Percentiles rank a stretch among this genome's conserved stretches.
Conservation (phyloP, 2,113 vertebrate genomes). For the Amazona vittata region DNA sequence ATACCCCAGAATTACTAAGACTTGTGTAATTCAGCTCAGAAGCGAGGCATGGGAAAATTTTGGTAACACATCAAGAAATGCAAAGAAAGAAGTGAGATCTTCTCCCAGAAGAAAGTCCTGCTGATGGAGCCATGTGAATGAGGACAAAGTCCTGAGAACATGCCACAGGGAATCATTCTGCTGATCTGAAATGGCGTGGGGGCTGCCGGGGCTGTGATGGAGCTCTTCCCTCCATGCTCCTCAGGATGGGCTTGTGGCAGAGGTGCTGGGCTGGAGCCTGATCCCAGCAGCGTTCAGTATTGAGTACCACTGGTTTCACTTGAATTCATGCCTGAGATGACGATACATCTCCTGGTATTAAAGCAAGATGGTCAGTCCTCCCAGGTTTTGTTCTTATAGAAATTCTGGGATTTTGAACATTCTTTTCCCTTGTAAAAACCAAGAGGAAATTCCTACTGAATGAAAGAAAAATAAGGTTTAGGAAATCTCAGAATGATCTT, state of each 20-base stretch:
- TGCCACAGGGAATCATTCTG: neutral
- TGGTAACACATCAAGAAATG: rapidly evolving
- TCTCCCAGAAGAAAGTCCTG: neutral
- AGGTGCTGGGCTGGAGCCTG: neutral
- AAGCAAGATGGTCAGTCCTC: neutral
- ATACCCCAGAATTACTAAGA: neutral
- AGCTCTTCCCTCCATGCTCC: rapidly evolving
- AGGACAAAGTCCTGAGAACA: neutral
- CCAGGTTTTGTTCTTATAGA: neutral
- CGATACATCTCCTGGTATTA: neutral
- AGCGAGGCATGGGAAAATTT: neutral
- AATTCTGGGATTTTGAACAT: neutral
- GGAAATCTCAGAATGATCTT: neutral
- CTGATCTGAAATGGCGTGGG: neutral
- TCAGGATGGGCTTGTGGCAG: neutral
- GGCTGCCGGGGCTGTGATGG: neutral
- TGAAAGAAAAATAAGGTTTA: neutral
- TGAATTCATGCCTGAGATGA: neutral
- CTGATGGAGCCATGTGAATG: neutral
- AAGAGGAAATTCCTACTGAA: neutral
- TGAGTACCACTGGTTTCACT: neutral
- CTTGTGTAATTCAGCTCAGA: neutral
- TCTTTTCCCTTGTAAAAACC: neutral
- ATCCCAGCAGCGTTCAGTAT: neutral
- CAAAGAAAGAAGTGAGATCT: neutral